Conservation (phyloP, 1,140 invertebrate genomes). For the Euura lappo region DNA sequence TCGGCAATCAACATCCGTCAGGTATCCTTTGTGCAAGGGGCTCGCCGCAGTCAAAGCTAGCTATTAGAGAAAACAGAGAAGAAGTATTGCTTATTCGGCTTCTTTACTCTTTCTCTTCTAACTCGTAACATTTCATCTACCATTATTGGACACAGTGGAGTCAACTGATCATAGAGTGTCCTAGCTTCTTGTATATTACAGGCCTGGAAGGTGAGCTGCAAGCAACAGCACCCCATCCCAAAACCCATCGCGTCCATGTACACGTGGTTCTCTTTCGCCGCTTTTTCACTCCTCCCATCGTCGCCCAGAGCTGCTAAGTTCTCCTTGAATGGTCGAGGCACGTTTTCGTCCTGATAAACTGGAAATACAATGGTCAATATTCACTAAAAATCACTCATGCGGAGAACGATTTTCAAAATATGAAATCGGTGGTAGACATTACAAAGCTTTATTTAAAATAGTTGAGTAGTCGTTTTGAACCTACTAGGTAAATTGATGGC, state of each 20-base stretch:
- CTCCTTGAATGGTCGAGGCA: constrained; percentile 76
- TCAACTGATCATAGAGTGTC: constrained; percentile 96
- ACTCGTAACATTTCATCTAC: constrained; percentile 60
- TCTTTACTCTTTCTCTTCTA: constrained; percentile 11
- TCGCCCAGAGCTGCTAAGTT: constrained; percentile 70
- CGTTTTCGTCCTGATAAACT: constrained; percentile 92
- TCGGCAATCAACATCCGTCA: constrained; percentile 95
- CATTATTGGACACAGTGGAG: constrained; percentile 97
- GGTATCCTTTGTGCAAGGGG: constrained; percentile 90
- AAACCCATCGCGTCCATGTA: constrained; percentile 99
- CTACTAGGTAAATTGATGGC: constrained; percentile 95
- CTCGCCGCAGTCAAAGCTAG: constrained; percentile 95
- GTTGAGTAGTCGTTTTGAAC: constrained; percentile 23
- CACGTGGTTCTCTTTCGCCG: constrained; percentile 83
- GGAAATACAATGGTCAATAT: constrained; percentile 41
- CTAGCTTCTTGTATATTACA: constrained; percentile 96
- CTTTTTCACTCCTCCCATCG: constrained; percentile 71
- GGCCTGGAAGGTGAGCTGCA: constrained; percentile 96
- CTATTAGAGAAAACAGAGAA: constrained; percentile 57
- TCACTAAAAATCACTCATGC: neutral
- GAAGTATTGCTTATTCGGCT: neutral
- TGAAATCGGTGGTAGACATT: neutral
- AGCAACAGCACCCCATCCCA: constrained; percentile 98
- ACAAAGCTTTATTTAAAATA: too few relatives aligned
- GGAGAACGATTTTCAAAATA: neutral